Evolutionary conservation across 2,797 vertebrate species (phyloP).

Genomic region (Microhierax caerulescens): DNA sequence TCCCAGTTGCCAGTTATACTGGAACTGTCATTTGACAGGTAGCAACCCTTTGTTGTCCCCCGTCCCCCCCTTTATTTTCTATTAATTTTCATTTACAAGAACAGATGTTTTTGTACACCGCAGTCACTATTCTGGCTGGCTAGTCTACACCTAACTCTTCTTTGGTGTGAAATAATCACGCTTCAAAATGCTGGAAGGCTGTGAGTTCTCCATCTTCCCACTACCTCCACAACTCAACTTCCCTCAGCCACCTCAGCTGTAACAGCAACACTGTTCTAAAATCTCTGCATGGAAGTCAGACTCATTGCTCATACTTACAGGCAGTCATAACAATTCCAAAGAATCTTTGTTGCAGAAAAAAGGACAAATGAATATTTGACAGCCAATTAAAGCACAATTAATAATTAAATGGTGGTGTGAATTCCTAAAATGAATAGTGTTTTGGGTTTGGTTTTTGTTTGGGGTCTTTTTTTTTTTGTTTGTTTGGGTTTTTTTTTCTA

Average conservation of each 20-base stretch:
- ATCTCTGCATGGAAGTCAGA: background rate
- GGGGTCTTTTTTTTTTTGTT: too few relatives aligned
- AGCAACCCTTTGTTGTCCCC: background rate
- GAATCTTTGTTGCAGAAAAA: slow-evolving; percentile 53
- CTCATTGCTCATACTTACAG: background rate
- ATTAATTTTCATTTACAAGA: background rate
- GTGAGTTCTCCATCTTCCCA: background rate
- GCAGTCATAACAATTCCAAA: slow-evolving; percentile 38
- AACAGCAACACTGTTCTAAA: background rate
- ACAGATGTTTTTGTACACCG: background rate
- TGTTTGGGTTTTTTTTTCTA: background rate
- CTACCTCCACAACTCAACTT: background rate
- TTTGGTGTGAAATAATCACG: background rate
- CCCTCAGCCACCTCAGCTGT: background rate
- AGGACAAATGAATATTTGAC: slow-evolving; percentile 63
- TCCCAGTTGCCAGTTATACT: background rate
- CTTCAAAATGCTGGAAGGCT: background rate
- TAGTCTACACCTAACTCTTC: background rate
- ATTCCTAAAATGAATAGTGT: background rate
- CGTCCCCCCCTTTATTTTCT: background rate
- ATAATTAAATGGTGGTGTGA: slow-evolving; percentile 52
- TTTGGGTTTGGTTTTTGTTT: too few relatives aligned
- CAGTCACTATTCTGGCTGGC: background rate
- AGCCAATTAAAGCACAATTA: slow-evolving; percentile 65
- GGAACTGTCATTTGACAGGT: background rate